Percentiles rank a stretch among this genome's conserved stretches.
phyloP scores from a whole-genome alignment of 2,888 invertebrate species.

The Polylopha cassiicola region DNA sequence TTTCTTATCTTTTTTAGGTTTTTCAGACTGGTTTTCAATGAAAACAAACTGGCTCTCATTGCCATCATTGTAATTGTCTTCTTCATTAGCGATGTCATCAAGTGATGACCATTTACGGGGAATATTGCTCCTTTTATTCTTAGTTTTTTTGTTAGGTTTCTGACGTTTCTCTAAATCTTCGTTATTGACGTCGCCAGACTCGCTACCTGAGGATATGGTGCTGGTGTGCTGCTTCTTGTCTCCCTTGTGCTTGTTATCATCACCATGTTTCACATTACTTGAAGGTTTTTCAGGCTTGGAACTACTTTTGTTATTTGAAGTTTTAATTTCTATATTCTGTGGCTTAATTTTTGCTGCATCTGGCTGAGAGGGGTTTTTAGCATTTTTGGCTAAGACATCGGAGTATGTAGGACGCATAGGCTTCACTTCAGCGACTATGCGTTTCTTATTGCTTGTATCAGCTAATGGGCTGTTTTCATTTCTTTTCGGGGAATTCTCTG shows the following conservation, averaged over 20 bases:
- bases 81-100: conserved; percentile 70
- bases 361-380: conserved; percentile 65
- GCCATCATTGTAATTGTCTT: conserved; percentile 49
- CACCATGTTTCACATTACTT: conserved; percentile 43
- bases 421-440: conserved; percentile 90
- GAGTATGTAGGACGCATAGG: conserved; percentile 93
- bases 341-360: conserved; percentile 68
- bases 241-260: conserved; percentile 56
- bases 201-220: conserved; percentile 69
- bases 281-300: conserved; percentile 58
- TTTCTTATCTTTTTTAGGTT: conserved; percentile 66
- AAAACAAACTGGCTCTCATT: conserved; percentile 68
- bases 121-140: conserved; percentile 64
- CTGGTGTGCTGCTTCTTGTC: conserved; percentile 55
- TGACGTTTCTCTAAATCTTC: conserved; percentile 63
- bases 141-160: conserved; percentile 57
- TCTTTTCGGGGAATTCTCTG: conserved; percentile 59
- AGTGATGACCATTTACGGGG: conserved; percentile 79
- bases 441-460: conserved; percentile 78
- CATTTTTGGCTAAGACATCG: conserved; percentile 86
- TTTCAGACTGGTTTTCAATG: conserved; percentile 61
- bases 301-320: conserved; percentile 51
- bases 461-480: conserved; percentile 69
- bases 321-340: conserved; percentile 62
- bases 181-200: conserved; percentile 66